Conservation (phyloP, 1,140 invertebrate species). For the Panagrolaimus sp. region DNA sequence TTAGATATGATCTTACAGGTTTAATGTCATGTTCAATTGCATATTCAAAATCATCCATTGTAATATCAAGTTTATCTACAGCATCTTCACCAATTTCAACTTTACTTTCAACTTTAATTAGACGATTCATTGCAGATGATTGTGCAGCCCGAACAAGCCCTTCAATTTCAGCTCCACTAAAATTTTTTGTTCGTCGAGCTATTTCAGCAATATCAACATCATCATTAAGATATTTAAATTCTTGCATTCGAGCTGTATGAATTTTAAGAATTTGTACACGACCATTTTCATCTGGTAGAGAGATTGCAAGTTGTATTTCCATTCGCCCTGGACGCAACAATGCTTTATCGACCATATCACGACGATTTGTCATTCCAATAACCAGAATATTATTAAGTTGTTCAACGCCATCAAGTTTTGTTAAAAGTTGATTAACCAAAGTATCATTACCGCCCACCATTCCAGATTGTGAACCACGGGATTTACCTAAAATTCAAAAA, state of each 20-base stretch:
- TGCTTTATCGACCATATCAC: slow-evolving; percentile 99
- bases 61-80: slow-evolving; percentile 84
- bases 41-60: slow-evolving; percentile 81
- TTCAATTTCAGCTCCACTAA: slow-evolving; percentile 97
- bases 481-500: too few relatives aligned
- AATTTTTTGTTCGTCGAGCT: slow-evolving; percentile 86
- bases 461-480: slow-evolving; percentile 81
- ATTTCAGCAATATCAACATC: slow-evolving; percentile 85
- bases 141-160: slow-evolving; percentile 93
- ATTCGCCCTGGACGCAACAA: slow-evolving; percentile 87
- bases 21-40: slow-evolving; percentile 95
- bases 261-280: slow-evolving; percentile 90
- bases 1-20: slow-evolving; percentile 62
- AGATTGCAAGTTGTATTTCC: slow-evolving; percentile 98
- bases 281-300: slow-evolving; percentile 86
- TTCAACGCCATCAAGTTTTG: slow-evolving; percentile 98
- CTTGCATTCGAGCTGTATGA: slow-evolving; percentile 70
- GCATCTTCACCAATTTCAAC: slow-evolving; percentile 77
- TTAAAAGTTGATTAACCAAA: slow-evolving; percentile 97
- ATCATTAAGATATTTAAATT: slow-evolving; percentile 77
- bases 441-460: slow-evolving; percentile 64
- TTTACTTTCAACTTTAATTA: slow-evolving; percentile 90
- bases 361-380: slow-evolving; percentile 81
- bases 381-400: slow-evolving; percentile 98
- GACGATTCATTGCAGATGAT: slow-evolving; percentile 93